A percentile compares a stretch with the other conserved stretches of the same genome.
Conservation (phyloP, 2,113 vertebrate species). For the western clawed frog (Xenopus tropicalis) region UCB_Xtro_10.0 CM004443.2:45711501-45712000, state of each 20-base stretch:
- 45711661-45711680: constrained; percentile 7
- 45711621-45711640: not conserved
- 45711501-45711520: not conserved
- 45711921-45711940: constrained; percentile 50
- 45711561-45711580: not conserved
- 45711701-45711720: constrained; percentile 13
- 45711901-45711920: constrained; percentile 45
- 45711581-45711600: not conserved
- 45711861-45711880: constrained; percentile 51
- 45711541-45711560: not conserved
- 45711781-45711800: constrained; percentile 50
- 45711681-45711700: constrained; percentile 23
- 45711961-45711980: constrained; percentile 36
- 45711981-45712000: constrained; percentile 33
- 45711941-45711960: constrained; percentile 45
- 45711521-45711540: not conserved
- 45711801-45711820: constrained; percentile 51
- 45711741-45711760: constrained; percentile 51
- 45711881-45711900: constrained; percentile 54
- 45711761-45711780: constrained; percentile 56
- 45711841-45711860: constrained; percentile 46
- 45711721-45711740: constrained; percentile 50
- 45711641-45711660: constrained; percentile 9
- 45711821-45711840: constrained; percentile 45
- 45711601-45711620: not conserved